phyloP scores from a whole-genome alignment of 2,888 invertebrate species.

The Cylloceria caligata region DNA sequence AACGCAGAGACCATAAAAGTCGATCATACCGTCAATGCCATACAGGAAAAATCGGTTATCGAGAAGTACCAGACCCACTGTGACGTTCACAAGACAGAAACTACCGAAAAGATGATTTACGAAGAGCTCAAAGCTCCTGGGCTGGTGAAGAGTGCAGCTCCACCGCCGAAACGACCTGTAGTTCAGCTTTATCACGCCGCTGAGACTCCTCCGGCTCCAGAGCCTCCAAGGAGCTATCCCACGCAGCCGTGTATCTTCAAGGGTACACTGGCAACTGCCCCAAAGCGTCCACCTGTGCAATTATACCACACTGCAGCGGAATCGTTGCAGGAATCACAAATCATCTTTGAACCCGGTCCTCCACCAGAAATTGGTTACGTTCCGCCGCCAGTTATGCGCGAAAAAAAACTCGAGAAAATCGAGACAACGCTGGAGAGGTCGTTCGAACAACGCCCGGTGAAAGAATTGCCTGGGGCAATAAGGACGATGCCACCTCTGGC shows the following conservation, averaged over 20 bases:
- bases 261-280: constrained; percentile 70
- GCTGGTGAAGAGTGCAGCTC: constrained; percentile 83
- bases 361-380: constrained; percentile 89
- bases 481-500: constrained; percentile 86
- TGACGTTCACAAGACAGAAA: constrained; percentile 77
- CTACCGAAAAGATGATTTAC: constrained; percentile 80
- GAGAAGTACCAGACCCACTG: constrained; percentile 80
- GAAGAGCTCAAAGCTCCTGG: constrained; percentile 85
- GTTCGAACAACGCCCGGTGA: constrained; percentile 85
- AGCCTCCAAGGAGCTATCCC: constrained; percentile 48
- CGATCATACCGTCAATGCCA: constrained; percentile 81
- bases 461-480: constrained; percentile 86
- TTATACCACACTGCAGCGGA: constrained; percentile 71
- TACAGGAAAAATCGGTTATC: constrained; percentile 82
- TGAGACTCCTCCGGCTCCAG: constrained; percentile 35
- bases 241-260: constrained; percentile 67
- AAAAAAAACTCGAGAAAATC: constrained; percentile 85
- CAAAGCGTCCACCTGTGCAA: constrained; percentile 71
- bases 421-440: constrained; percentile 87
- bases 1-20: constrained; percentile 84
- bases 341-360: constrained; percentile 87
- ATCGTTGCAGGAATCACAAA: constrained; percentile 62
- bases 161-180: constrained; percentile 76
- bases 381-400: constrained; percentile 85
- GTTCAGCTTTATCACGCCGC: constrained; percentile 78